Evolutionary conservation across 2,113 vertebrate species (phyloP), one percentile per base, ranked within the genome.

Genomic region (Ptilorrhoa leucosticta): DNA sequence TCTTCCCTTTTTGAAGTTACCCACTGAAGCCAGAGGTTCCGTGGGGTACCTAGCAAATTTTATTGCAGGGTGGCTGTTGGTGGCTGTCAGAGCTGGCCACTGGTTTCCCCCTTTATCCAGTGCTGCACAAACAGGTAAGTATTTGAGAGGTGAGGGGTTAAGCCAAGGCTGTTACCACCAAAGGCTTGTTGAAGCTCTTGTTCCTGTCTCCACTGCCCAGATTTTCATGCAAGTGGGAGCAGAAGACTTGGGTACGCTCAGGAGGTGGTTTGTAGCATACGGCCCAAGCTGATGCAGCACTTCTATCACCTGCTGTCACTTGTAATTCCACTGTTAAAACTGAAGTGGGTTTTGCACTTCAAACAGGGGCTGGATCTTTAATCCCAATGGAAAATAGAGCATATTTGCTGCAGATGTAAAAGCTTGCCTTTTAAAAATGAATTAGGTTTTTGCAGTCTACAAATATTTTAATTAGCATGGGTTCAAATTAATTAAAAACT

Each of bases 401-500:
- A 3, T 60, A 45, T 87, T 82, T 83, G 33, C 69, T 64, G 35
- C 13, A 81, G 56, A 57, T 27, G 14, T 73, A 47, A 69, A 90
- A 37, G 35, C 19, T 70, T 91, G 50, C 63, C 35, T 65, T 95
- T 93, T 75, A 63, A 73, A 83, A 92, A 75, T 18, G 23, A 65
- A 68, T n/a, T 71, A 53, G 51, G 31, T 33, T 56, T 40, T 42
- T 81, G 64, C 64, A 95, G 72, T 94, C 88, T 89, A 76, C 48
- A 81, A 80, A 93, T 94, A 78, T 86, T 88, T 95, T 94, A 94
- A 95, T 95, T 93, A 93, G 68, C 60, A 42, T 11, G 51, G 81
- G 93, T 95, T 92, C 64, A 81, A 93, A 75, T 81, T 90, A 90
- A 90, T 96, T 92, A 81, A 83, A 87, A 97, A 33, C 61, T 73